Evolutionary conservation across 1,140 invertebrate species (phyloP), one percentile per base, ranked within the genome.

Genomic region (Nasonia giraulti): DNA sequence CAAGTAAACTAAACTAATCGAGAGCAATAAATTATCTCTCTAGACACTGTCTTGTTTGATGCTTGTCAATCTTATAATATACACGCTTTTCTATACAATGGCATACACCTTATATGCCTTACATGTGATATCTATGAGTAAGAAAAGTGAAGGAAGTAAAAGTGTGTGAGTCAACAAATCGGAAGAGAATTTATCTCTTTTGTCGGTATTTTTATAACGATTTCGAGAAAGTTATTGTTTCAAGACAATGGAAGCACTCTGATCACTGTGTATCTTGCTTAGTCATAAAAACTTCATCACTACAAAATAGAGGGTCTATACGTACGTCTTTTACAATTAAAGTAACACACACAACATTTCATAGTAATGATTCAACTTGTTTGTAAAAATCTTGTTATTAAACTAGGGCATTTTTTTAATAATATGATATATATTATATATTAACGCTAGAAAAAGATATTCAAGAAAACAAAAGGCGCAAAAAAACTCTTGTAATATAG

Each of bases 161-260:
- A 62, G 20, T 62, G 20, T 62, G 20, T n/a, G 55, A 62, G 55
- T 62, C 55, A 62, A 62, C 55, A 62, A 62, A 62, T 62, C 55
- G 55, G 55, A 62, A 62, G 55, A 62, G 20, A 62, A 62, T 62
- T 62, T 17, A 62, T 62, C 55, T 62, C 55, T 62, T 55, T 55
- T n/a, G 55, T 62, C 17, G 55, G 55, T 62, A 50, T 50, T 50
- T 50, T 50, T 50, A 62, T 20, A 62, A 20, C 20, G 55, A 62
- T 62, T 62, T 62, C 55, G 6, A 55, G 44, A 33, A 84, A 84
- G 55, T 31, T 44, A 62, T 76, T 75, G 11, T 68, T 55, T 86
- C 33, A 78, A 82, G 66, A 83, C 88, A 89, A 87, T 91, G 89
- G 90, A 92, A 93, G 92, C 91, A 92, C 91, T 91, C 89, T 91